Conservation (phyloP, 2,113 vertebrate species). For the Microcebus tavaratra region DNA sequence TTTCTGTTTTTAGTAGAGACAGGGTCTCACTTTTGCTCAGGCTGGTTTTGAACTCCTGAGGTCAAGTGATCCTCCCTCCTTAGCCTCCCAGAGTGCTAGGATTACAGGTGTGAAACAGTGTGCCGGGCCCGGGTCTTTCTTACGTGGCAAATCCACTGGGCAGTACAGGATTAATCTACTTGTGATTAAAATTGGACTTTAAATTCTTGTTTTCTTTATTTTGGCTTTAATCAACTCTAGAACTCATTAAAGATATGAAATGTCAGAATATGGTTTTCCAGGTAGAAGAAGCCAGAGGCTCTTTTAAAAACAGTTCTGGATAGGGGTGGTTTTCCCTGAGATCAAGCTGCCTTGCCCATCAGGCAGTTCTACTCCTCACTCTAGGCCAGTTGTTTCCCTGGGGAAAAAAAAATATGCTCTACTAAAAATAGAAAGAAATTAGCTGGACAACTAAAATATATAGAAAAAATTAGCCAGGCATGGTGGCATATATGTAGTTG, state of each 20-base stretch:
- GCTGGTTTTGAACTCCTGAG: too few relatives aligned
- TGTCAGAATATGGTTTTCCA: not conserved
- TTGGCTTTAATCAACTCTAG: not conserved
- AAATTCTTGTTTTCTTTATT: conserved; percentile 22
- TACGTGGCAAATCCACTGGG: not conserved
- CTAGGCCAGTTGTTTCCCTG: not conserved
- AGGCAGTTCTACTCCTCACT: not conserved
- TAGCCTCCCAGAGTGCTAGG: too few relatives aligned
- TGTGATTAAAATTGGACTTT: conserved; percentile 5
- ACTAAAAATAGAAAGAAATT: too few relatives aligned
- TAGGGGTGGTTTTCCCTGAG: not conserved
- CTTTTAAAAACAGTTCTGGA: not conserved
- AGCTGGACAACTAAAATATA: too few relatives aligned
- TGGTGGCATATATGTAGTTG: too few relatives aligned
- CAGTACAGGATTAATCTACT: not conserved
- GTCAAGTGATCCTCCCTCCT: too few relatives aligned
- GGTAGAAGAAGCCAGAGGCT: not conserved
- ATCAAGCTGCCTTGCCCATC: not conserved
- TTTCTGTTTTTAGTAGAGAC: too few relatives aligned
- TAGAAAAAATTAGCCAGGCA: too few relatives aligned
- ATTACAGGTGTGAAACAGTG: too few relatives aligned
- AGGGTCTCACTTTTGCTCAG: too few relatives aligned
- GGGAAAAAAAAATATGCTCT: not conserved
- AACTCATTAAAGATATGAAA: not conserved
- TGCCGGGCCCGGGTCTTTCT: not conserved